These are phyloP conservation scores for Pseudochirops corinnae DNA, from an alignment of 2,797 vertebrate genomes.

Conservation along the genomic window DNA sequence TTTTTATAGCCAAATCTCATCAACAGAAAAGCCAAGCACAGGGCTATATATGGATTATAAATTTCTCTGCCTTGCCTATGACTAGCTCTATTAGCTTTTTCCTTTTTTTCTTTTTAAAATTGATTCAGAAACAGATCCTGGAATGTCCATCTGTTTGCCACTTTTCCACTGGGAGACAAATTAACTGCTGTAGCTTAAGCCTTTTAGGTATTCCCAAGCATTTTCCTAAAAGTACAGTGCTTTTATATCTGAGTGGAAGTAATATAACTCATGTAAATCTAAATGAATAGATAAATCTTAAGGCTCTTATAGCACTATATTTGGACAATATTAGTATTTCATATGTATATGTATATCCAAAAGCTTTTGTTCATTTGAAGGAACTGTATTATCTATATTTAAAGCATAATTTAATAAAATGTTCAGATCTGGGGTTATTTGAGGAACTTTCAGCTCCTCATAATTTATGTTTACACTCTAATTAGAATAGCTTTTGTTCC, in stretches of 20 bases:
- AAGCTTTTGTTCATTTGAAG: constrained; percentile 83
- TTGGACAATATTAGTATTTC: constrained; percentile 83
- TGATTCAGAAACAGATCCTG: constrained; percentile 82
- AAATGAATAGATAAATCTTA: constrained; percentile 79
- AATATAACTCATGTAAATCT: constrained; percentile 81
- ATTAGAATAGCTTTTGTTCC: constrained; percentile 83
- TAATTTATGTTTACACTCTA: constrained; percentile 84
- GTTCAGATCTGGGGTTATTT: constrained; percentile 83
- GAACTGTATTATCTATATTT: constrained; percentile 82
- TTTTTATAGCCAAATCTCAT: constrained; percentile 83
- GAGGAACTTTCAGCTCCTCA: constrained; percentile 82
- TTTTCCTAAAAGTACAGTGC: constrained; percentile 80
- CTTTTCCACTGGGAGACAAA: constrained; percentile 82
- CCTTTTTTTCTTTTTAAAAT: constrained; percentile 67
- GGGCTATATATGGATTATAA: constrained; percentile 82
- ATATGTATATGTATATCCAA: constrained; percentile 77
- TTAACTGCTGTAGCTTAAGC: constrained; percentile 82
- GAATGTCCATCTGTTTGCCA: constrained; percentile 83
- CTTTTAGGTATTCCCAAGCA: constrained; percentile 81
- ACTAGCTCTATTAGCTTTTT: constrained; percentile 77
- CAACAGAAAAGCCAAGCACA: constrained; percentile 82
- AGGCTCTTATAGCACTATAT: constrained; percentile 81
- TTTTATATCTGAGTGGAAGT: constrained; percentile 84
- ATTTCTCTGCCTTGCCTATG: constrained; percentile 75
- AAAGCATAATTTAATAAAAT: constrained; percentile 85